These are phyloP conservation scores for Pangasius krempfi DNA, from an alignment of 2,797 vertebrate genomes.

Conservation along the genomic window DNA sequence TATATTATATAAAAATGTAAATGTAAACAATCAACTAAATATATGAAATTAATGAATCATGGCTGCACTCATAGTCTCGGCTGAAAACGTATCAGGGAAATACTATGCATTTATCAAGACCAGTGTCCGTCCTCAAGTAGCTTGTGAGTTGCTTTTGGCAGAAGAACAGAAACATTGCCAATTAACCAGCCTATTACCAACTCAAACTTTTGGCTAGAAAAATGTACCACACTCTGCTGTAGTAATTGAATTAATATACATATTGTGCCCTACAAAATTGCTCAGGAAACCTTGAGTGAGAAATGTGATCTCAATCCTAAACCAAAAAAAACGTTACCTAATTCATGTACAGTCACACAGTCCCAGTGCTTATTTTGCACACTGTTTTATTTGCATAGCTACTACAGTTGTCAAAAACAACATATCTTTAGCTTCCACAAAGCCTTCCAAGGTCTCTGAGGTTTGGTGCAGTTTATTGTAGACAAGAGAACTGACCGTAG, in stretches of 20 bases:
- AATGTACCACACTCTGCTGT: not conserved
- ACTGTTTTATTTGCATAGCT: not conserved
- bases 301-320: not conserved
- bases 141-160: not conserved
- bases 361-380: not conserved
- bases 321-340: not conserved
- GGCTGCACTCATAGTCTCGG: not conserved
- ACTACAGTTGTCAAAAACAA: not conserved
- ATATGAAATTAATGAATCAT: not conserved
- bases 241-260: not conserved
- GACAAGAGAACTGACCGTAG: constrained; percentile 12
- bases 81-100: not conserved
- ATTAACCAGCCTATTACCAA: not conserved
- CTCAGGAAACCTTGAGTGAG: not conserved
- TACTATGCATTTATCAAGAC: not conserved
- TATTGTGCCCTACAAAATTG: not conserved
- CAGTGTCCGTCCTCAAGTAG: not conserved
- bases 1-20: not conserved
- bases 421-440: constrained; percentile 9
- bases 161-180: not conserved
- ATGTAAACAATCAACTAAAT: not conserved
- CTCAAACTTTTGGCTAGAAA: not conserved
- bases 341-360: not conserved
- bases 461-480: constrained; percentile 22
- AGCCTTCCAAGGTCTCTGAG: constrained; percentile 9